A percentile compares a stretch with the other conserved stretches of the same genome.
These are phyloP conservation scores for Sus cebifrons DNA, from an alignment of 2,797 vertebrate species.

Conservation along the genomic window DNA sequence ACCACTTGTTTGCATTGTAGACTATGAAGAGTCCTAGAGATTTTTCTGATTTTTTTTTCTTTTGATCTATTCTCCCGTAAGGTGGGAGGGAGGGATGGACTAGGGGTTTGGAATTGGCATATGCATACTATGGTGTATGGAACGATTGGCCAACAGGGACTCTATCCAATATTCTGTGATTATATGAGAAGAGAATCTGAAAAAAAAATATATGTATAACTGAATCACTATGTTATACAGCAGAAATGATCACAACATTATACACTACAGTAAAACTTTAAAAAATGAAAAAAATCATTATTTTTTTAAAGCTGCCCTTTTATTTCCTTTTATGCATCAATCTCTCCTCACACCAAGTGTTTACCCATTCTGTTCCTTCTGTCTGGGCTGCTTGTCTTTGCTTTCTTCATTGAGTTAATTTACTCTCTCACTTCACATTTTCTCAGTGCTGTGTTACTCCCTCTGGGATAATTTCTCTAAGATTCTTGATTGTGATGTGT, in stretches of 20 bases:
- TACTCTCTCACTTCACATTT: not conserved
- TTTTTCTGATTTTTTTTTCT: not conserved
- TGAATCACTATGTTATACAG: too few species aligned
- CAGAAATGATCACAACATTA: too few species aligned
- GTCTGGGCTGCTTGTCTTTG: not conserved
- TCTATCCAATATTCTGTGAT: too few species aligned
- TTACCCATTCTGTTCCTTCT: not conserved
- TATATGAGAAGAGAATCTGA: too few species aligned
- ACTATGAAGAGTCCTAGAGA: not conserved
- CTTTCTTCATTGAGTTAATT: not conserved
- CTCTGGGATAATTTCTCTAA: not conserved
- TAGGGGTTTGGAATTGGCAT: too few species aligned
- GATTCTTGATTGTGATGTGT: not conserved
- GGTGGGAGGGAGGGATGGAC: too few species aligned
- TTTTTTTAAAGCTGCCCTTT: not conserved
- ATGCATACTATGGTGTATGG: too few species aligned
- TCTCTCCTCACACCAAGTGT: not conserved
- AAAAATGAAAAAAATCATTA: too few species aligned
- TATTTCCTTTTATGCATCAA: not conserved
- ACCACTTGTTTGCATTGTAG: not conserved
- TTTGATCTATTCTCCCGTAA: not conserved
- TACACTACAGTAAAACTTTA: too few species aligned
- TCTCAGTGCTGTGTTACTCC: not conserved
- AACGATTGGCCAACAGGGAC: too few species aligned
- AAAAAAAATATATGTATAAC: too few species aligned